Evolutionary conservation across 2,888 invertebrate species (phyloP).

Genomic region (Herminia tarsipennalis): DNA sequence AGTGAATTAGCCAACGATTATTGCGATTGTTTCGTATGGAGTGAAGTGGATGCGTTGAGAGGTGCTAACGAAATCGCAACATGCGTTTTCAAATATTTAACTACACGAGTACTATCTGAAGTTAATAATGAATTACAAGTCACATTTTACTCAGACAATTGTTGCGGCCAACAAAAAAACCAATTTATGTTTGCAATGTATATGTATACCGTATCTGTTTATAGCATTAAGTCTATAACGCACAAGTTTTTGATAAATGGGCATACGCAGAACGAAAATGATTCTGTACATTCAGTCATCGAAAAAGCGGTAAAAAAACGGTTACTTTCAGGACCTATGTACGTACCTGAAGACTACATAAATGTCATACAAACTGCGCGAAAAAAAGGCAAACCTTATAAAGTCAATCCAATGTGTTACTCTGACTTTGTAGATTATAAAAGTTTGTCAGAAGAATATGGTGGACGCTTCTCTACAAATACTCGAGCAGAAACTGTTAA

Average conservation of each 20-base stretch:
- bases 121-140: background rate
- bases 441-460: constrained; percentile 9
- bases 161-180: constrained; percentile 11
- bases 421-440: constrained; percentile 19
- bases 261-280: constrained; percentile 8
- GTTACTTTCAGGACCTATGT: constrained; percentile 24
- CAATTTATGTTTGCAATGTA: background rate
- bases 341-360: constrained; percentile 26
- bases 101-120: background rate
- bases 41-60: background rate
- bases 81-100: constrained; percentile 1
- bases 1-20: background rate
- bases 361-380: too few species aligned
- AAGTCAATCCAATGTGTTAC: constrained; percentile 25
- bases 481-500: too few species aligned
- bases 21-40: constrained; percentile 1
- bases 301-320: constrained; percentile 13
- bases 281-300: constrained; percentile 1
- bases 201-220: constrained; percentile 8
- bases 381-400: constrained; percentile 26
- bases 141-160: constrained; percentile 8
- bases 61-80: constrained; percentile 2
- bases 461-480: constrained; percentile 9
- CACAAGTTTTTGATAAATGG: constrained; percentile 9
- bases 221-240: constrained; percentile 11